Evolutionary conservation across 2,888 invertebrate species (phyloP), one percentile per base, ranked within the genome.

Genomic region (Steinernema scapterisci): DNA sequence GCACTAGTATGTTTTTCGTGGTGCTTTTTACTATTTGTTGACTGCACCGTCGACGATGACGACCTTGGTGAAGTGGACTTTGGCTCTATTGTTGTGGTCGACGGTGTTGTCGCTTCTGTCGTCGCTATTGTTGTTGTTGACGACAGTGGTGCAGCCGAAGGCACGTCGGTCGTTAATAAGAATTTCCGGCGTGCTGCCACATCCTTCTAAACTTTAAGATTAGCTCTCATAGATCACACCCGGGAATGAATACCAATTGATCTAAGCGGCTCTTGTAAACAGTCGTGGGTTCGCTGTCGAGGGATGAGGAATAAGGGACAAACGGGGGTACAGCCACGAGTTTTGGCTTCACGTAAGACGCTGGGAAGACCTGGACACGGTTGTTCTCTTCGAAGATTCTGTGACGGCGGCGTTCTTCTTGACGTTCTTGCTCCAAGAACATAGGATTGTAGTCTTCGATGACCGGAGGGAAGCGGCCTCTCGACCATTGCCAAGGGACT

Each of bases 401-500:
- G 45, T 71, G 72, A 27, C 80, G 73, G 21, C 72, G 25, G 23
- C 72, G 70, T 31, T 81, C 80, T n/a, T 80, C 80, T n/a, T 52
- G 52, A 27, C 72, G 70, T 74, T 75, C 70, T 74, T 79, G 80
- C 23, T 80, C 77, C 44, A 75, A 23, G 63, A 83, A 78, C 27
- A 81, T 51, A 2, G 80, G 76, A 45, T 80, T 80, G 76, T 83
- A 81, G 7, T 73, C 78, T 38, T 51, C 44, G 19, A 76, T 44
- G 38, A 44, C 73, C 9, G 43, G 71, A 19, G 83, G 81, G 63
- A 81, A 81, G 5, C 81, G 73, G 19, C 79, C 80, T 16, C 77
- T 51, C n/a, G 73, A 70, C 81, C 81, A 81, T 72, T 83, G 79
- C 75, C 73, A 81, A 3, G 81, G 81, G 19, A 81, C 76, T 54